These are phyloP conservation scores for Arothron firmamentum DNA, from an alignment of 2,113 vertebrate genomes.

Conservation along the genomic window DNA sequence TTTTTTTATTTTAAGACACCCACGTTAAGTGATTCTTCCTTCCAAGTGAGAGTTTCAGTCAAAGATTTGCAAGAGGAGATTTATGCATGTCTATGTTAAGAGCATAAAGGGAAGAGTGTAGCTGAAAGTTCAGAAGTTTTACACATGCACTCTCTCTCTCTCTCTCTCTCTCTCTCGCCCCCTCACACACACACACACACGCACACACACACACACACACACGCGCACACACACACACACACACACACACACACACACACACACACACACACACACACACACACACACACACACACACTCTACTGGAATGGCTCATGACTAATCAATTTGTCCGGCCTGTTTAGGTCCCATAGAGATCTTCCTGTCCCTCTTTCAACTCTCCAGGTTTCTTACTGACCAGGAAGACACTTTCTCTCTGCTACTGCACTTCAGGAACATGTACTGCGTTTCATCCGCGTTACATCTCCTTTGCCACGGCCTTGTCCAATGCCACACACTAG, in stretches of 20 bases:
- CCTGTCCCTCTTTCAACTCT: conserved; percentile 45
- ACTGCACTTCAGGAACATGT: conserved; percentile 62
- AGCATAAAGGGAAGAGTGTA: conserved; percentile 7
- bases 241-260: conserved; percentile 3
- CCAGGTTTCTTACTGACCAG: conserved; percentile 25
- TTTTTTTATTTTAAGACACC: conserved; percentile 25
- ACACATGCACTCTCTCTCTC: too few relatives aligned
- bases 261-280: conserved; percentile 4
- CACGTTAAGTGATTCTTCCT: conserved; percentile 33
- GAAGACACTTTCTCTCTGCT: conserved; percentile 43
- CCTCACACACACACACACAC: conserved; percentile 2
- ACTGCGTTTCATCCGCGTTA: conserved; percentile 20
- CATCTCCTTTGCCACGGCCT: conserved; percentile 15
- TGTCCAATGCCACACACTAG: conserved; percentile 46
- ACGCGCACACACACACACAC: conserved; percentile 6
- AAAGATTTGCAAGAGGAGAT: conserved; percentile 7
- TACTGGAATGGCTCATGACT: conserved; percentile 57
- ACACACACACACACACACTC: conserved; percentile 12
- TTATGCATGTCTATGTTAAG: conserved; percentile 27
- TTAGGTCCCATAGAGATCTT: conserved; percentile 37
- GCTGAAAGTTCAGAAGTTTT: conserved; percentile 21
- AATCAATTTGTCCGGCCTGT: conserved; percentile 64
- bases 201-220: too few relatives aligned
- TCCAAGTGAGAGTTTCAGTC: conserved; percentile 7
- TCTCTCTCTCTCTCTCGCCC: too few relatives aligned